Conservation (phyloP, 2,113 vertebrate species). For the Etheostoma cragini region DNA sequence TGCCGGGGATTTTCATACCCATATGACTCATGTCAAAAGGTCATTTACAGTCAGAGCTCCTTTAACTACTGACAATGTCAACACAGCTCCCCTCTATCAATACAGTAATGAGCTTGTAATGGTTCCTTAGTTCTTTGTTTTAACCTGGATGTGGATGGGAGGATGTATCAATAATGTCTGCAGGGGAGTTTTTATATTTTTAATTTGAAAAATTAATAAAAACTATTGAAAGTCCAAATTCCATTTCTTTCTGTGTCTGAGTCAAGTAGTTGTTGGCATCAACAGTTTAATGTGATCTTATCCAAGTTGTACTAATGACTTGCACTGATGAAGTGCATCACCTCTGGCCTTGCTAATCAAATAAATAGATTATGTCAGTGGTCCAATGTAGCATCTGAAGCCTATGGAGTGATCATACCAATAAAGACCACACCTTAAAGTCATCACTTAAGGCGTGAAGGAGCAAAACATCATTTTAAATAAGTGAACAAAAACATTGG, state of each 20-base stretch:
- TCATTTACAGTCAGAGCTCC: background rate
- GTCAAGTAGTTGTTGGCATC: background rate
- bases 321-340: background rate
- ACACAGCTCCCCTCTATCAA: background rate
- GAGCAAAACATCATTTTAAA: background rate
- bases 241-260: background rate
- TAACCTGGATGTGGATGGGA: too few relatives aligned
- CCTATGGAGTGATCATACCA: background rate
- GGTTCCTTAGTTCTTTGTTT: background rate
- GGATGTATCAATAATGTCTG: background rate
- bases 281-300: background rate
- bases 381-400: background rate
- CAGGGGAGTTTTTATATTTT: background rate
- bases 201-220: background rate
- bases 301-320: background rate
- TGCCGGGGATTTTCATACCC: background rate
- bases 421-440: background rate
- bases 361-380: background rate
- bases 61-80: background rate
- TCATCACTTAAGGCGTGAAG: background rate
- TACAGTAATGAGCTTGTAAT: background rate
- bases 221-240: too few relatives aligned
- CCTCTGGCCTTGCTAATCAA: background rate
- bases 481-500: background rate
- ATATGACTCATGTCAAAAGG: background rate